Percentiles rank a stretch among this genome's conserved stretches.
These are phyloP conservation scores for Candidula unifasciata DNA, from an alignment of 2,888 invertebrate genomes.

Conservation along the genomic window DNA sequence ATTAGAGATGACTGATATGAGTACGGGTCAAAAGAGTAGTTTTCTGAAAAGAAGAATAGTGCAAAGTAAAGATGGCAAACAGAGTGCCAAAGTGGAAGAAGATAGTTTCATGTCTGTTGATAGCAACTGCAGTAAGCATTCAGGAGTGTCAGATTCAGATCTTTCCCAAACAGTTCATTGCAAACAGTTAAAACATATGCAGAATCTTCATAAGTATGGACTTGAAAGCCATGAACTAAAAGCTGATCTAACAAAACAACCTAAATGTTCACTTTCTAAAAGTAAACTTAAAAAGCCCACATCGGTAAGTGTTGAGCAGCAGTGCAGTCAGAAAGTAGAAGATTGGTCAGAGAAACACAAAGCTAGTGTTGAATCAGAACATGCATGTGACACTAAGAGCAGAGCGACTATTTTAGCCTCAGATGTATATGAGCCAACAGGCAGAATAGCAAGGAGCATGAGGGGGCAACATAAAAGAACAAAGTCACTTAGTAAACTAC, in stretches of 20 bases:
- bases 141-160: background rate
- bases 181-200: background rate
- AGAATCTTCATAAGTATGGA: too few species aligned
- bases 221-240: background rate
- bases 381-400: background rate
- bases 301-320: background rate
- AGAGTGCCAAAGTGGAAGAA: background rate
- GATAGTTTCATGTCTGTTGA: background rate
- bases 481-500: constrained; percentile 6
- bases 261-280: background rate
- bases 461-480: constrained; percentile 11
- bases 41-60: background rate
- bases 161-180: background rate
- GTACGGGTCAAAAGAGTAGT: background rate
- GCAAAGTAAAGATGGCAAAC: background rate
- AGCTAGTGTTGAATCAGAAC: background rate
- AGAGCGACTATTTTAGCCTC: background rate
- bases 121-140: background rate
- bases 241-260: background rate
- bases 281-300: background rate
- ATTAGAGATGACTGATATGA: background rate
- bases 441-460: background rate
- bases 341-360: background rate
- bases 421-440: background rate
- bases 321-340: background rate